Evolutionary conservation across 2,113 vertebrate species (phyloP), one percentile per base, ranked within the genome.

Genomic region (Myocastor coypus): DNA sequence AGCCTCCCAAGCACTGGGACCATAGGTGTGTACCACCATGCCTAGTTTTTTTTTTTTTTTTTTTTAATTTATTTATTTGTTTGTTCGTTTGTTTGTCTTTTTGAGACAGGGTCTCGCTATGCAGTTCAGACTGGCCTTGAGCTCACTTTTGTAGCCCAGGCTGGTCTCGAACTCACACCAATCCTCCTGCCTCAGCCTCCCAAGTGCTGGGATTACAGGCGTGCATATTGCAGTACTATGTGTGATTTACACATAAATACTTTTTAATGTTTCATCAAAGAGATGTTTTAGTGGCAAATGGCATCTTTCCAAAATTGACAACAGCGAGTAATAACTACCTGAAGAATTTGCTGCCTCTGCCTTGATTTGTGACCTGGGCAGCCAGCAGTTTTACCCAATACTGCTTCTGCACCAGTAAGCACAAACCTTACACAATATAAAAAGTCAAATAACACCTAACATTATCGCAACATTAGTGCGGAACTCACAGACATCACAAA

Each of bases 201-300:
- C n/a, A n/a, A n/a, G n/a, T n/a, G n/a, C n/a, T n/a, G n/a, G n/a
- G n/a, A n/a, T n/a, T n/a, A n/a, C n/a, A n/a, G n/a, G n/a, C n/a
- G n/a, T n/a, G n/a, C n/a, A n/a, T n/a, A n/a, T n/a, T 64, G 22
- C 11, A 22, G 59, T 37, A 22, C 22, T 28, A 73, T 12, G 19
- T 55, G 8, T 84, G 80, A 24, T 91, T 91, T 42, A 59, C 22
- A 87, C 34, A 50, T 61, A 93, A 91, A 75, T 83, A 77, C 10
- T 83, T 75, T 75, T 91, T 69, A 75, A 88, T 57, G 71, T 34
- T 87, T 81, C 26, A 52, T 66, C 24, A 93, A 92, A 55, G n/a
- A 61, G 46, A 87, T 73, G 46, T 93, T 17, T 64, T 64, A 87
- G 28, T 50, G 30, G 26, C 30, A 95, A 78, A 85, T 40, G 1